Evolutionary conservation across 1,140 invertebrate species (phyloP).

Genomic region (Harlomillsia oculata): DNA sequence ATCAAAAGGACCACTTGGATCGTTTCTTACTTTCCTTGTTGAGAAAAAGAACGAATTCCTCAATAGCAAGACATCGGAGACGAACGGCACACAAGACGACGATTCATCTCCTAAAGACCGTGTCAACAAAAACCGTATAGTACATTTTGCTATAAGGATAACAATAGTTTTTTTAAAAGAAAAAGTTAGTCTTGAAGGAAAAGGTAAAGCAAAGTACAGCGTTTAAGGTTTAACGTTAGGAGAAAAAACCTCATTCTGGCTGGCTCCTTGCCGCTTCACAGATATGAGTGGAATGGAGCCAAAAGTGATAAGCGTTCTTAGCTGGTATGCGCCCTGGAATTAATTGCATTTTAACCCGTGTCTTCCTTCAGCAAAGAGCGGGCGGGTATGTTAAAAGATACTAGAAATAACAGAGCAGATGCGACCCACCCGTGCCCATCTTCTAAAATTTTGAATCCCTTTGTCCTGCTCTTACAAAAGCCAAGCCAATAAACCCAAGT

Average conservation of each 20-base stretch:
- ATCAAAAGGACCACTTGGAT: neutral
- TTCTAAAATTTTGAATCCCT: neutral
- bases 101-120: too few relatives aligned
- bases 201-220: neutral
- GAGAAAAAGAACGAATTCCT: neutral
- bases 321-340: slow-evolving; percentile 9
- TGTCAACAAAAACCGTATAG: too few relatives aligned
- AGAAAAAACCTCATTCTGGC: neutral
- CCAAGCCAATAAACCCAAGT: neutral
- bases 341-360: slow-evolving; percentile 18
- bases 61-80: neutral
- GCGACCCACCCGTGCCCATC: neutral
- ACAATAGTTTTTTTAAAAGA: neutral
- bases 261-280: neutral
- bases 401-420: too few relatives aligned
- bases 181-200: neutral
- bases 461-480: neutral
- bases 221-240: neutral
- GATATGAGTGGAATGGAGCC: slow-evolving; percentile 5
- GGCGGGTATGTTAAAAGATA: too few relatives aligned
- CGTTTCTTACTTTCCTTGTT: neutral
- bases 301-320: slow-evolving; percentile 18
- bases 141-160: neutral
- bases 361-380: too few relatives aligned
- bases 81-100: neutral